Conservation (phyloP, 2,113 vertebrate species). For the Amphilophus citrinellus region DNA sequence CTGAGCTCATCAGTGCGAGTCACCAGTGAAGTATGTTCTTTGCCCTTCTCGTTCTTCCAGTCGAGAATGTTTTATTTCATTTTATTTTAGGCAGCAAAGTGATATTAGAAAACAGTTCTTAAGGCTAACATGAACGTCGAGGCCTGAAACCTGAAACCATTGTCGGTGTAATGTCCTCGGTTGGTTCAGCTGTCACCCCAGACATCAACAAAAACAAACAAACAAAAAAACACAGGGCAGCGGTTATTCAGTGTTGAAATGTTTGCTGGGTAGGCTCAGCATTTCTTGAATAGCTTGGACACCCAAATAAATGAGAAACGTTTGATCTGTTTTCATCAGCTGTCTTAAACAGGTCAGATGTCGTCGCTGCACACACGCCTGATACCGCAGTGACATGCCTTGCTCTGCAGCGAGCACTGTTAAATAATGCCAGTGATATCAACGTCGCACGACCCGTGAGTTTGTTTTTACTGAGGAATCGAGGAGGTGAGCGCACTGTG, state of each 20-base stretch:
- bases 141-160: neutral
- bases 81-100: neutral
- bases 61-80: neutral
- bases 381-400: neutral
- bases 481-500: conserved; percentile 15
- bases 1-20: accelerated
- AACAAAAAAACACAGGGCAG: neutral
- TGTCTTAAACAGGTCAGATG: neutral
- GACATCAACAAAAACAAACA: neutral
- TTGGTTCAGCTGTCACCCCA: neutral
- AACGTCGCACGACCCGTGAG: neutral
- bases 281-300: neutral
- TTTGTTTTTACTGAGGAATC: conserved; percentile 17
- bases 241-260: neutral
- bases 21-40: neutral
- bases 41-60: neutral
- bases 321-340: conserved; percentile 1
- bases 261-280: neutral
- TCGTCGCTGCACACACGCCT: neutral
- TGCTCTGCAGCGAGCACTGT: neutral
- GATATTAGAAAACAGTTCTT: neutral
- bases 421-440: conserved; percentile 12
- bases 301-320: no score
- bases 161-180: no score
- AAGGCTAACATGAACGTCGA: neutral